A percentile compares a stretch with the other conserved stretches of the same genome.
These are phyloP conservation scores for Tychaedon coryphoeus DNA, from an alignment of 2,113 vertebrate genomes.

Conservation along the genomic window DNA sequence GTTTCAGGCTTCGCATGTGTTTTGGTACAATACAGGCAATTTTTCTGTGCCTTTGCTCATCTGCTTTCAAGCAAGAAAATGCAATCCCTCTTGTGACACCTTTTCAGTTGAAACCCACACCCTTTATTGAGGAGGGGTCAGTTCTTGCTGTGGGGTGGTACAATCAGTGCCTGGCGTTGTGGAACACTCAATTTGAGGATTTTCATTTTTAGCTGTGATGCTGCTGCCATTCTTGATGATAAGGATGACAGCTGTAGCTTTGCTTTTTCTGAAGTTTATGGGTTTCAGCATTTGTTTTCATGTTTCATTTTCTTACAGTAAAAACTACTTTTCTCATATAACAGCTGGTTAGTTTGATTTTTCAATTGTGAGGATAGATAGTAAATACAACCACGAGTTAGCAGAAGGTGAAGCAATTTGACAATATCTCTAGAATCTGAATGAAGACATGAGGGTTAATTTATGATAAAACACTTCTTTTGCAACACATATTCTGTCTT, in stretches of 20 bases:
- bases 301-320: not conserved
- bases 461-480: constrained; percentile 38
- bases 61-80: not conserved
- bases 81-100: not conserved
- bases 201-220: not conserved
- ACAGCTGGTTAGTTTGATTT: not conserved
- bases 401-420: not conserved
- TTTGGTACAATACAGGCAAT: not conserved
- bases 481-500: not conserved
- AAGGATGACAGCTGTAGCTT: constrained; percentile 13
- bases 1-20: not conserved
- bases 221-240: not conserved
- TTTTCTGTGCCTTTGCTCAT: not conserved
- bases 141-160: not conserved
- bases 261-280: constrained; percentile 5
- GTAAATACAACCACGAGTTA: not conserved
- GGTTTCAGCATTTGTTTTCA: not conserved
- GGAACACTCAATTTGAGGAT: not conserved
- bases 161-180: not conserved
- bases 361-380: not conserved
- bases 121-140: not conserved
- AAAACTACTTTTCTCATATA: not conserved
- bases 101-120: not conserved
- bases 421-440: not conserved
- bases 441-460: constrained; percentile 41